A percentile compares a stretch with the other conserved stretches of the same genome.
Evolutionary conservation across 2,113 vertebrate species (phyloP).

Genomic region (Salvelinus namaycush): DNA sequence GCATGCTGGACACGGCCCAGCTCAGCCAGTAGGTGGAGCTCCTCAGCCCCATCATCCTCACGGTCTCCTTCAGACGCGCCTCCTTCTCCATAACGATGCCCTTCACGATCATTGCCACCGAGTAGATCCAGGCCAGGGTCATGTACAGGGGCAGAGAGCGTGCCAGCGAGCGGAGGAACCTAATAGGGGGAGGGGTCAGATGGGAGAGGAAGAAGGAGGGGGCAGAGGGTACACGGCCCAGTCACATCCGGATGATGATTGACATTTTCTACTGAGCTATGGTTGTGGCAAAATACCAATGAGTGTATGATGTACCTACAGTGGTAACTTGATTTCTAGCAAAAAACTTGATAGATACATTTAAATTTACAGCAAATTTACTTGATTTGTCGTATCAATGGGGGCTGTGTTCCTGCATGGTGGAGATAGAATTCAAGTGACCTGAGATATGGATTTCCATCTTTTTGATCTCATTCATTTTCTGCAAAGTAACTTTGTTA

Average conservation of each 20-base stretch:
- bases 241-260: neutral
- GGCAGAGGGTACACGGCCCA: neutral
- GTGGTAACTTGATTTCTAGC: too few relatives aligned
- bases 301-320: too few relatives aligned
- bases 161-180: constrained; percentile 87
- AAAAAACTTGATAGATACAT: too few relatives aligned
- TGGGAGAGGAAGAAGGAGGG: constrained; percentile 7
- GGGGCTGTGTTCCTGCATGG: too few relatives aligned
- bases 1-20: constrained; percentile 87
- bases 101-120: constrained; percentile 92
- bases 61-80: constrained; percentile 89
- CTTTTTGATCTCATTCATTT: too few relatives aligned
- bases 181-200: constrained; percentile 44
- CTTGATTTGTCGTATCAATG: too few relatives aligned
- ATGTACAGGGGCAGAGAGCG: constrained; percentile 90
- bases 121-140: constrained; percentile 96
- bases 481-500: too few relatives aligned
- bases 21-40: constrained; percentile 89
- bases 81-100: constrained; percentile 93
- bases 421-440: too few relatives aligned
- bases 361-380: too few relatives aligned
- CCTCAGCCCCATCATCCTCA: constrained; percentile 93
- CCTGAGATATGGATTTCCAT: too few relatives aligned
- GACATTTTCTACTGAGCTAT: neutral
- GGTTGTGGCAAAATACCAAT: neutral